Conservation (phyloP, 2,113 vertebrate genomes). For the Hassar affinis region DNA sequence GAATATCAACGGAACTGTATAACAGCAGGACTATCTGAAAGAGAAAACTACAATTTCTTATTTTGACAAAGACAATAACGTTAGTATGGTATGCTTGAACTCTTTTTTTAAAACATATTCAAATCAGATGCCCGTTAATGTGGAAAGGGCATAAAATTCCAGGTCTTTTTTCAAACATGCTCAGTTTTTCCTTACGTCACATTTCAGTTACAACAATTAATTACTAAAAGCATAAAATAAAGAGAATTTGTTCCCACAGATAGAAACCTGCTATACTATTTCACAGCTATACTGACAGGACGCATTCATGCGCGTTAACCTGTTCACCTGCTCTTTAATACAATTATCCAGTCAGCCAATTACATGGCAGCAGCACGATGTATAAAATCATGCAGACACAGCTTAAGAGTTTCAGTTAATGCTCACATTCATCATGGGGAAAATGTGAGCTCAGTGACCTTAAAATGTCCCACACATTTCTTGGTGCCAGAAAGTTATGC, state of each 20-base stretch:
- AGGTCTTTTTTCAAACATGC: not conserved
- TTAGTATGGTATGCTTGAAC: slow-evolving; percentile 1
- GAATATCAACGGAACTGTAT: not conserved
- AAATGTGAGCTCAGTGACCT: not conserved
- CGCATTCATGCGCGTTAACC: not conserved
- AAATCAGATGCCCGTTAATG: slow-evolving; percentile 9
- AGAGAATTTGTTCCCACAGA: not conserved
- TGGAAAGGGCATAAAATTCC: not conserved
- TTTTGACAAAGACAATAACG: not conserved
- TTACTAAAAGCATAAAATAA: not conserved
- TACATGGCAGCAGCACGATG: not conserved
- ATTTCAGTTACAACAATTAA: not conserved
- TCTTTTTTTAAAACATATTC: slow-evolving; percentile 4
- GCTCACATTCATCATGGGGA: not conserved
- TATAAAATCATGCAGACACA: not conserved
- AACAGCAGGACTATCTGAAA: not conserved
- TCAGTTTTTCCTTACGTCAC: not conserved
- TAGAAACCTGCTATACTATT: not conserved
- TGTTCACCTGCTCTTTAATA: not conserved
- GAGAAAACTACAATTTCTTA: not conserved
- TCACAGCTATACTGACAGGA: not conserved
- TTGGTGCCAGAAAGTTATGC: not conserved
- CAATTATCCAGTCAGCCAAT: not conserved
- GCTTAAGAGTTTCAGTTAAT: not conserved
- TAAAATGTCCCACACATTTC: too few relatives aligned